These are phyloP conservation scores for Capitella teleta DNA, from an alignment of 1,140 invertebrate genomes.

Conservation along the genomic window DNA sequence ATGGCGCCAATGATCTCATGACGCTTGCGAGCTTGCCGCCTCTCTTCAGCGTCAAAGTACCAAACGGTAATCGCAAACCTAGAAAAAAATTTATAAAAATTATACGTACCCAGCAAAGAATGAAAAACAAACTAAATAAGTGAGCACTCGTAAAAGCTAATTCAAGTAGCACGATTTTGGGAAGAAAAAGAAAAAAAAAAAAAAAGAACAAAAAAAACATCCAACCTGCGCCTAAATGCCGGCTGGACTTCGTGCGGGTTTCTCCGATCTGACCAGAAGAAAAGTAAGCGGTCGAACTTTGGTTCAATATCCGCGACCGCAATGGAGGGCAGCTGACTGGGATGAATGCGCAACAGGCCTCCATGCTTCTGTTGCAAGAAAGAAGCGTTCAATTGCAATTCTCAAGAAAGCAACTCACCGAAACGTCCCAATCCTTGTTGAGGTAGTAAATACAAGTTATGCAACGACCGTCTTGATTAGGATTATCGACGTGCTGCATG, in stretches of 20 bases:
- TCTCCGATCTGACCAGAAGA: slow-evolving; percentile 93
- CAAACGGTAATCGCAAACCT: slow-evolving; percentile 91
- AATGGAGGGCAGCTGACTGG: too few species aligned
- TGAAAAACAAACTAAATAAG: too few species aligned
- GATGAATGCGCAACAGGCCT: slow-evolving; percentile 72
- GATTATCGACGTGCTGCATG: slow-evolving; percentile 94
- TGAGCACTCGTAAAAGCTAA: too few species aligned
- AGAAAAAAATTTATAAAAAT: too few species aligned
- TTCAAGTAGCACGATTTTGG: too few species aligned
- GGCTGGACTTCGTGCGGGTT: slow-evolving; percentile 96
- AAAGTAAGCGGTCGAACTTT: slow-evolving; percentile 80
- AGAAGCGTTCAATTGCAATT: neutral
- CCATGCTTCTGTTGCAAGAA: slow-evolving; percentile 49
- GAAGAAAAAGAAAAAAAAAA: neutral
- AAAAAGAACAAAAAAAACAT: slow-evolving; percentile 11
- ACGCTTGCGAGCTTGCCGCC: too few species aligned
- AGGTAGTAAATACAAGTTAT: slow-evolving; percentile 94
- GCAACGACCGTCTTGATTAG: slow-evolving; percentile 85
- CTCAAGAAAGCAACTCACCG: slow-evolving; percentile 36
- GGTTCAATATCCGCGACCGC: slow-evolving; percentile 90
- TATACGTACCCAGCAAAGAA: too few species aligned
- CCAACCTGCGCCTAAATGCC: slow-evolving; percentile 59
- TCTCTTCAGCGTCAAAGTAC: slow-evolving; percentile 84
- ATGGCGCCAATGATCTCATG: too few species aligned
- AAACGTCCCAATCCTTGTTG: slow-evolving; percentile 80